These are phyloP conservation scores for Callopanchax toddi DNA, from an alignment of 2,113 vertebrate species.

Conservation along the genomic window DNA sequence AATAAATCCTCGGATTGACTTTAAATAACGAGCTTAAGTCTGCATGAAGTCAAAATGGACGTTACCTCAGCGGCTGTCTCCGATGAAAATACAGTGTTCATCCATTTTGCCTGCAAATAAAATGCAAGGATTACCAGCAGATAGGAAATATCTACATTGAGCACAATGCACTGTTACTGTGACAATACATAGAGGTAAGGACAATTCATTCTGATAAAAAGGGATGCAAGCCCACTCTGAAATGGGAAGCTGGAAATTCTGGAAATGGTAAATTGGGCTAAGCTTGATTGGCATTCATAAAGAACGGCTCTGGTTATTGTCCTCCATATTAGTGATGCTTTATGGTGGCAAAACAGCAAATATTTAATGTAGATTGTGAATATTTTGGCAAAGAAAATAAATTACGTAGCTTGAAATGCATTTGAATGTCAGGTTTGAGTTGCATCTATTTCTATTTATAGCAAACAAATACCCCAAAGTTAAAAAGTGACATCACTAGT, in stretches of 20 bases:
- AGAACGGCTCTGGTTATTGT: conserved; percentile 49
- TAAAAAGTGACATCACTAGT: too few species aligned
- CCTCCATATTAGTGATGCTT: conserved; percentile 35
- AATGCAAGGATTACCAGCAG: conserved; percentile 60
- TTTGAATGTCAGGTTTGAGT: conserved; percentile 2
- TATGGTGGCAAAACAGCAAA: conserved; percentile 5
- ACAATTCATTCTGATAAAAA: conserved; percentile 40
- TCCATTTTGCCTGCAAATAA: conserved; percentile 36
- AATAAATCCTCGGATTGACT: conserved; percentile 66
- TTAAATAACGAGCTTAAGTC: conserved; percentile 75
- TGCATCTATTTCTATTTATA: background rate
- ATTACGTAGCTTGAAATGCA: conserved; percentile 9
- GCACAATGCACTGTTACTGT: conserved; percentile 28
- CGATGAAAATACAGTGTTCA: conserved; percentile 29
- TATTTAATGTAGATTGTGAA: conserved; percentile 7
- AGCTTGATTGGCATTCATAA: conserved; percentile 65
- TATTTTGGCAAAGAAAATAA: conserved; percentile 17
- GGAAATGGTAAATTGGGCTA: conserved; percentile 50
- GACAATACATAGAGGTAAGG: conserved; percentile 35
- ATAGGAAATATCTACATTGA: conserved; percentile 52
- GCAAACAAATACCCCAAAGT: background rate
- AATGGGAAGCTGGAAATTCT: conserved; percentile 33
- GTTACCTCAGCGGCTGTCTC: conserved; percentile 41
- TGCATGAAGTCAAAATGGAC: conserved; percentile 61
- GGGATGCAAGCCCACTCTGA: conserved; percentile 34